Evolutionary conservation across 2,797 vertebrate genomes (phyloP).

Genomic region (Cygnus olor): DNA sequence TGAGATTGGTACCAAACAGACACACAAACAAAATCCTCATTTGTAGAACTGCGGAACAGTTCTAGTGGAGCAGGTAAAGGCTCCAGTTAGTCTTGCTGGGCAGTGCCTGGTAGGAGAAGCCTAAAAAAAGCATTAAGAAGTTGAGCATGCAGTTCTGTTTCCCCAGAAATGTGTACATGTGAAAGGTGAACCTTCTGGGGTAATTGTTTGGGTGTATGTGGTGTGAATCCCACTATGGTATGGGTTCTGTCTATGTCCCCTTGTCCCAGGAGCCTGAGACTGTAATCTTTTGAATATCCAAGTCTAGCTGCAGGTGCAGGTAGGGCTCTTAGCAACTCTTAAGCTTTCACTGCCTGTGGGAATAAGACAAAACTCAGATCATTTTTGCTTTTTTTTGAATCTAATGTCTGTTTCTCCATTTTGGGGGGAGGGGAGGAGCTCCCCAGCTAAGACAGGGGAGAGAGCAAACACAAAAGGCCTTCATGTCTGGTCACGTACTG

Average conservation of each 20-base stretch:
- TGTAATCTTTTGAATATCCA: not conserved
- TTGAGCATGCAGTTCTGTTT: not conserved
- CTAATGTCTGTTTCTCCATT: not conserved
- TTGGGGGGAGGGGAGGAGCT: no score
- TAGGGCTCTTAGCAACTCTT: not conserved
- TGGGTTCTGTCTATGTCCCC: not conserved
- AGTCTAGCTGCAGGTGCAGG: not conserved
- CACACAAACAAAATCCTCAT: not conserved
- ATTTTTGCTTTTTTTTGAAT: not conserved
- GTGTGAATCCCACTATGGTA: not conserved
- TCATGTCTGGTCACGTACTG: not conserved
- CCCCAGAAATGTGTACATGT: not conserved
- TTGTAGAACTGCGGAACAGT: not conserved
- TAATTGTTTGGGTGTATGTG: not conserved
- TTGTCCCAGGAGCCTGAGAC: not conserved
- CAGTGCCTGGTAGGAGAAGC: not conserved
- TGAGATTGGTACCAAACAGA: conserved; percentile 55
- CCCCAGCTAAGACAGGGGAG: not conserved
- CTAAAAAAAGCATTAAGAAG: not conserved
- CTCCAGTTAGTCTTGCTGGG: not conserved
- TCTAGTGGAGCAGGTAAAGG: not conserved
- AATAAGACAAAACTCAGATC: not conserved
- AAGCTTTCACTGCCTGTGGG: not conserved
- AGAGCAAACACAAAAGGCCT: not conserved
- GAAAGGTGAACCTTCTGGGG: not conserved